phyloP scores from a whole-genome alignment of 2,113 vertebrate genomes.

The Lepidothrix coronata region DNA sequence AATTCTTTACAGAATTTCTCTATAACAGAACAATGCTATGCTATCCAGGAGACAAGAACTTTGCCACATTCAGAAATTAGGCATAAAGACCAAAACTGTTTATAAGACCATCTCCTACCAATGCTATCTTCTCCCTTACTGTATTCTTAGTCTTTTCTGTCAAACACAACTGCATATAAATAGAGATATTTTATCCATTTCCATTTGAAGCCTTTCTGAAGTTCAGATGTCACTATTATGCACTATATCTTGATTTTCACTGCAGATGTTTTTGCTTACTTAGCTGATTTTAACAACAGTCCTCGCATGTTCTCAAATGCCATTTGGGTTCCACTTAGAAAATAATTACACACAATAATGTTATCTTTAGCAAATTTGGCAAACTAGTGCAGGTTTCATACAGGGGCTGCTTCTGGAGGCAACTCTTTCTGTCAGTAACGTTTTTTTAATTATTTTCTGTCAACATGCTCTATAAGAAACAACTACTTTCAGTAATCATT shows the following conservation, averaged over 20 bases:
- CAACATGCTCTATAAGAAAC: neutral
- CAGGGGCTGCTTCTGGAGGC: neutral
- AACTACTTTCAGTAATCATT: neutral
- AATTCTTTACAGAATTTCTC: neutral
- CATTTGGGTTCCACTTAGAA: neutral
- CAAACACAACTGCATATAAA: neutral
- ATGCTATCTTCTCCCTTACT: neutral
- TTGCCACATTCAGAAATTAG: neutral
- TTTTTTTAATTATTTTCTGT: neutral
- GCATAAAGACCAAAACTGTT: neutral
- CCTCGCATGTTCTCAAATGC: neutral
- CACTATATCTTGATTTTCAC: neutral
- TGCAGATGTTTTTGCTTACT: neutral
- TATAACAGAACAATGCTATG: neutral
- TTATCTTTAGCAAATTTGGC: neutral
- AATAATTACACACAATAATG: neutral
- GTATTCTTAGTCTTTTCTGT: neutral
- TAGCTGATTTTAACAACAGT: neutral
- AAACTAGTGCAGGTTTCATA: neutral
- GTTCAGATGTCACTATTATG: neutral
- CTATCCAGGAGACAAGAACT: neutral
- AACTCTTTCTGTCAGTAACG: neutral
- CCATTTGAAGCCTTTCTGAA: neutral
- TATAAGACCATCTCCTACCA: neutral
- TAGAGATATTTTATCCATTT: neutral